Conservation (phyloP, 2,113 vertebrate genomes). For the Willisornis vidua region DNA sequence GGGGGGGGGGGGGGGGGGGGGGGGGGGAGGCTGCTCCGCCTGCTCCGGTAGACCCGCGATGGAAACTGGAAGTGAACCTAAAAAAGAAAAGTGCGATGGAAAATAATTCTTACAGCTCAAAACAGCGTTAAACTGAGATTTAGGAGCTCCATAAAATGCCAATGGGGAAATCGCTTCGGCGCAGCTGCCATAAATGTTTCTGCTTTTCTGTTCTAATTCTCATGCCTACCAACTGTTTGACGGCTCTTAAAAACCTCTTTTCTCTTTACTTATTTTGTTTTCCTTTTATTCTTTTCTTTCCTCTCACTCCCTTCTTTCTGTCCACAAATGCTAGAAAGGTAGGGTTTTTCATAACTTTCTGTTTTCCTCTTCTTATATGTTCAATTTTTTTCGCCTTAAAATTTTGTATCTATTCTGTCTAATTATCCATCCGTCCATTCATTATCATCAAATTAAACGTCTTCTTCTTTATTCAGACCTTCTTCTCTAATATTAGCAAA, state of each 20-base stretch:
- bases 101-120: background rate
- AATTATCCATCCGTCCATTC: background rate
- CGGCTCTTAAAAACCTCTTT: background rate
- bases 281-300: background rate
- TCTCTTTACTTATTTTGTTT: background rate
- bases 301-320: background rate
- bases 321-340: background rate
- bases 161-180: constrained; percentile 6
- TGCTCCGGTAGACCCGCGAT: background rate
- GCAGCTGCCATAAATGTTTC: constrained; percentile 14
- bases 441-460: background rate
- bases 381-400: background rate
- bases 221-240: constrained; percentile 20
- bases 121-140: background rate
- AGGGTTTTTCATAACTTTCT: background rate
- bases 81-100: background rate
- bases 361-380: background rate
- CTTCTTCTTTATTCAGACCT: background rate
- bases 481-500: background rate
- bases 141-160: constrained; percentile 22
- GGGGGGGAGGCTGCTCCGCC: background rate
- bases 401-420: background rate
- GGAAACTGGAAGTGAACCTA: background rate
- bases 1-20: too few relatives aligned
- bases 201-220: constrained; percentile 34